Evolutionary conservation across 2,888 invertebrate species (phyloP), one percentile per base, ranked within the genome.

Genomic region (Diaphora mendica): DNA sequence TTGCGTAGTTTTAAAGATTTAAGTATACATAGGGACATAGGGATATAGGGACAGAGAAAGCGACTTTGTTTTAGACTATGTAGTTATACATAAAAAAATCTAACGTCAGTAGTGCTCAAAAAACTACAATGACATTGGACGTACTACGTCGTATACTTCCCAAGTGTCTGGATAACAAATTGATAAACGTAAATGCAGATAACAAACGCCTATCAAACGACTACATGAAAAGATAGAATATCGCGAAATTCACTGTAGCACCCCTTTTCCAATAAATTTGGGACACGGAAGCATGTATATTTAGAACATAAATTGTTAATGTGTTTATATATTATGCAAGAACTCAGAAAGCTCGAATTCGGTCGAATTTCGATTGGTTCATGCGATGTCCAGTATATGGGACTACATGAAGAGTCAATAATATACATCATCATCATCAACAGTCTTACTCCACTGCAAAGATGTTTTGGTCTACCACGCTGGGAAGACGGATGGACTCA

Each of bases 81-180:
- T n/a, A 33, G 33, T 33, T n/a, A 23, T 68, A 13, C 30, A 11
- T 33, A 68, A 51, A 51, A 51, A 48, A 35, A 7, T 51, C 64
- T 4, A 23, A 17, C 35, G 68, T 59, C 23, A n/a, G n/a, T 9
- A 39, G 11, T 26, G 42, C n/a, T 44, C 13, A 26, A 48, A 65
- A 65, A 51, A 33, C 70, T 51, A 35, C 48, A n/a, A 26, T 48
- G 51, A 20, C 35, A 33, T 70, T 64, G 64, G 64, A 51, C 17
- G 26, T 67, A 30, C 23, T 67, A 30, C 23, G n/a, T 26, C 42
- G 62, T 30, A 13, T 13, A 64, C 70, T 70, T 64, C 33, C 64
- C 35, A 48, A 35, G 39, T 64, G 17, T 64, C 26, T 26, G 42
- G 71, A 71, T 66, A 66, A 71, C 51, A 35, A 33, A 23, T 23